Base-by-base conservation (phyloP, 2,113 vertebrate species). In the Myiopsitta monachus region DNA sequence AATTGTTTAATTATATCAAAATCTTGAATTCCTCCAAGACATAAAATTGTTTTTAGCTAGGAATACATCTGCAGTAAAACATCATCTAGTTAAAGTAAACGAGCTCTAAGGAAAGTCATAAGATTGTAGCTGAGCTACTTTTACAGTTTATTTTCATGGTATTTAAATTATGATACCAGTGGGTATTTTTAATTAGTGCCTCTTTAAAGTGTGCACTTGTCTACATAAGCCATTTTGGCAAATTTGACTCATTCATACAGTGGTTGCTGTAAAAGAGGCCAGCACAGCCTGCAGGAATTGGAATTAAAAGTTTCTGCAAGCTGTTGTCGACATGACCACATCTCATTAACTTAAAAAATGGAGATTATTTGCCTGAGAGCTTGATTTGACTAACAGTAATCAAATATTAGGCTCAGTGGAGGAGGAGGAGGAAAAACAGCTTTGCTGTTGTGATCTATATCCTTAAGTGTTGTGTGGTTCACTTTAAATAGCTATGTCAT, bases 291-390 rank as follows among this genome's bases (percentile, higher is more conserved):
- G 97, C 97, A 98, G 98, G 97, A 98, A 98, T 97, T 97, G 95
- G 97, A 97, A 98, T 97, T 92, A 97, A 98, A 98, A 98, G 98
- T 98, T 98, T 97, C 98, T 98, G 95, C 98, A 98, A 98, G 97
- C 98, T 98, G 98, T 98, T 98, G 98, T 98, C 98, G 57, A 97
- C 98, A 97, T 94, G 97, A 98, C 98, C 98, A 97, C 97, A 98
- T 98, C 98, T 98, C 98, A 98, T 98, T 98, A 98, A 98, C 97
- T 98, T 98, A 97, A 98, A 98, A 98, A 98, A 98, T 97, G 97
- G 97, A 98, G 98, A 98, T 98, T 98, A 97, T 98, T 98, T 98
- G 98, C 98, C 98, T 98, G 97, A 98, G 97, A 98, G 98, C 98
- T 97, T 98, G 98, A 98, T 98, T 97, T 98, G 98, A 98, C 97